These are phyloP conservation scores for Micronycteris hirsuta DNA, from an alignment of 2,113 vertebrate species.

Conservation along the genomic window DNA sequence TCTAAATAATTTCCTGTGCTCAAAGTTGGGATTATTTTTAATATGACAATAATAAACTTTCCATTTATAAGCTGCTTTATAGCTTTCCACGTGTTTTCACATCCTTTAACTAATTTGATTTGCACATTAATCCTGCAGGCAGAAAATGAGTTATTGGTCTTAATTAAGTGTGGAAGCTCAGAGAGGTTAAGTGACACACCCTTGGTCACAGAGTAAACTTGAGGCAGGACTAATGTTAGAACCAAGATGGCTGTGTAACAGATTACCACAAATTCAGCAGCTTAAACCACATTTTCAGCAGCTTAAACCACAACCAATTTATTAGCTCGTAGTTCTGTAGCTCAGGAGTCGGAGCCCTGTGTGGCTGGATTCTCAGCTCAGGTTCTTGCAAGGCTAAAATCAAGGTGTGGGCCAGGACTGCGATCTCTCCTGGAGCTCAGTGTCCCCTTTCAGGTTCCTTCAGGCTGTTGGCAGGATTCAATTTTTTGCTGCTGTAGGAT, in stretches of 20 bases:
- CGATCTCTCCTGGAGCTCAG: not conserved
- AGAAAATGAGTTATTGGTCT: not conserved
- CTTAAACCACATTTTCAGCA: not conserved
- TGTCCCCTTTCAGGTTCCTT: not conserved
- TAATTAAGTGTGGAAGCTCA: not conserved
- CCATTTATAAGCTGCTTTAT: not conserved
- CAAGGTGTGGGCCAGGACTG: not conserved
- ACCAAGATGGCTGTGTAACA: not conserved
- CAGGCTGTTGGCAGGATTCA: not conserved
- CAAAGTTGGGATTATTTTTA: constrained; percentile 17
- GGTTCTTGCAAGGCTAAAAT: not conserved
- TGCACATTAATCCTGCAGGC: not conserved
- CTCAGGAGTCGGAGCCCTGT: not conserved
- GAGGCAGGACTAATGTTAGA: not conserved
- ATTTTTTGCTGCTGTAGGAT: not conserved
- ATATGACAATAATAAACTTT: constrained; percentile 35
- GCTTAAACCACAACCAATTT: not conserved
- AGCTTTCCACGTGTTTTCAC: not conserved
- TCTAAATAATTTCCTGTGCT: constrained; percentile 37
- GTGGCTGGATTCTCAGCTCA: not conserved
- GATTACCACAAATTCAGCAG: not conserved
- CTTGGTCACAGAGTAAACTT: not conserved
- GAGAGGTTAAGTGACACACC: not conserved
- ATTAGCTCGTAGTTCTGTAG: not conserved
- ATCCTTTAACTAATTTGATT: not conserved